Percentiles rank a stretch among this genome's conserved stretches.
These are phyloP conservation scores for Squalus acanthias DNA, from an alignment of 2,797 vertebrate genomes.

Conservation along the genomic window DNA sequence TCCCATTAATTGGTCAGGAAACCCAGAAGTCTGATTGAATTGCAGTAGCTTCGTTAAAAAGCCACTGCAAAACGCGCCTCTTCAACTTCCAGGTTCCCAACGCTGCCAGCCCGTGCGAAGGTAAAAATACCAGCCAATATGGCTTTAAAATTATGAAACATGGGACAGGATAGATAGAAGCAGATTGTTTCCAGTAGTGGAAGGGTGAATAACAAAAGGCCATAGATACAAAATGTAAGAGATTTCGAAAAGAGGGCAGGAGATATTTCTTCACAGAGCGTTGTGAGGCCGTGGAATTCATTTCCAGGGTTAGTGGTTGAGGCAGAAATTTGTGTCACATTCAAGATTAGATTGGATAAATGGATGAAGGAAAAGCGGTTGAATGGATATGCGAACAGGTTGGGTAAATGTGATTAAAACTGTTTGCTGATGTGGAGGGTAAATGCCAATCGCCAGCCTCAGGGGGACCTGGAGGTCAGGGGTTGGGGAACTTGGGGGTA, in stretches of 20 bases:
- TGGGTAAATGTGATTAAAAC: not conserved
- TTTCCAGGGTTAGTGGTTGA: not conserved
- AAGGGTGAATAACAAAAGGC: not conserved
- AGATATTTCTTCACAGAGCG: too few species aligned
- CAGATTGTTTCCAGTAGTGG: not conserved
- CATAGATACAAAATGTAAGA: not conserved
- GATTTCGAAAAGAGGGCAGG: not conserved
- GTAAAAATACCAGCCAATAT: not conserved
- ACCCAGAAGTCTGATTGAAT: too few species aligned
- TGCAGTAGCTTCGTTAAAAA: too few species aligned
- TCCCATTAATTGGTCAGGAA: too few species aligned
- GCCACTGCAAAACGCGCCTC: too few species aligned
- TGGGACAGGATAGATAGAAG: not conserved
- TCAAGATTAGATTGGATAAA: not conserved
- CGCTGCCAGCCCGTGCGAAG: too few species aligned
- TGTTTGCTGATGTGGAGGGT: not conserved
- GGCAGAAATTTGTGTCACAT: too few species aligned
- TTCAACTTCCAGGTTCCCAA: too few species aligned
- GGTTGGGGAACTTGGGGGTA: not conserved
- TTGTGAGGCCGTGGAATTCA: too few species aligned
- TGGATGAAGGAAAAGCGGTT: not conserved
- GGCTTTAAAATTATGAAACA: not conserved
- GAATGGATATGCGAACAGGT: not conserved
- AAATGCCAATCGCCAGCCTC: not conserved
- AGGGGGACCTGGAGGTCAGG: not conserved